Evolutionary conservation across 2,888 invertebrate genomes (phyloP).

Genomic region (Euplagia quadripunctaria): DNA sequence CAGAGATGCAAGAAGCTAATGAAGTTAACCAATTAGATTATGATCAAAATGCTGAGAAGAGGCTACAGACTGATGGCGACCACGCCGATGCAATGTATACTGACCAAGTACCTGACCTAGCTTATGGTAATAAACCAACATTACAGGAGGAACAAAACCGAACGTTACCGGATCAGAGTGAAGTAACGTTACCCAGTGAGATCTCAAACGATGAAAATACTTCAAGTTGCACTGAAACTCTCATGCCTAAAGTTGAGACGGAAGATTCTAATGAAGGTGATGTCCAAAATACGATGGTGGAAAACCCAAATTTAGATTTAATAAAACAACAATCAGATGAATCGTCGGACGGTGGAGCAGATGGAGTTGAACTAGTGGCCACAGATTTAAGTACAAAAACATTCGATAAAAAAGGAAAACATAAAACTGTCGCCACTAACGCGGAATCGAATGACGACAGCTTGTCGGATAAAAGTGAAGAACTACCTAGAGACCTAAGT

Average conservation of each 20-base stretch:
- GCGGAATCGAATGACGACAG: slow-evolving; percentile 69
- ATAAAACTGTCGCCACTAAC: slow-evolving; percentile 48
- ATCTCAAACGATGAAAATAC: slow-evolving; percentile 33
- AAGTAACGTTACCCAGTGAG: slow-evolving; percentile 58
- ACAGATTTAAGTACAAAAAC: slow-evolving; percentile 87
- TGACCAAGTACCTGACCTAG: slow-evolving; percentile 73
- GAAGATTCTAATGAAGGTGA: slow-evolving; percentile 42
- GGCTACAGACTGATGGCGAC: slow-evolving; percentile 64
- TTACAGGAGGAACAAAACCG: slow-evolving; percentile 57
- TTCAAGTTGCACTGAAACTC: slow-evolving; percentile 12
- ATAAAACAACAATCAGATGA: slow-evolving; percentile 13
- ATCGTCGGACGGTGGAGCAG: slow-evolving; percentile 47
- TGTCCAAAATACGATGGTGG: slow-evolving; percentile 11
- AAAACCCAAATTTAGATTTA: slow-evolving; percentile 5
- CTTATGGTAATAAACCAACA: slow-evolving; percentile 38
- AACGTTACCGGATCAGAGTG: slow-evolving; percentile 66
- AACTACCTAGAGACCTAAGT: slow-evolving; percentile 88
- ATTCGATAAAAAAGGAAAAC: slow-evolving; percentile 60
- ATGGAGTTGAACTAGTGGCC: slow-evolving; percentile 81
- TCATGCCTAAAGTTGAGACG: slow-evolving; percentile 33
- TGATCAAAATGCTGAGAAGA: slow-evolving; percentile 69
- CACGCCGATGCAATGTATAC: slow-evolving; percentile 65
- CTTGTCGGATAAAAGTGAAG: slow-evolving; percentile 82
- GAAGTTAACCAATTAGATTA: slow-evolving; percentile 69
- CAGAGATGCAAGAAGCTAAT: slow-evolving; percentile 61